Percentiles rank a stretch among this genome's conserved stretches.
These are phyloP conservation scores for Pseudonaja textilis DNA, from an alignment of 2,113 vertebrate genomes.

Conservation along the genomic window DNA sequence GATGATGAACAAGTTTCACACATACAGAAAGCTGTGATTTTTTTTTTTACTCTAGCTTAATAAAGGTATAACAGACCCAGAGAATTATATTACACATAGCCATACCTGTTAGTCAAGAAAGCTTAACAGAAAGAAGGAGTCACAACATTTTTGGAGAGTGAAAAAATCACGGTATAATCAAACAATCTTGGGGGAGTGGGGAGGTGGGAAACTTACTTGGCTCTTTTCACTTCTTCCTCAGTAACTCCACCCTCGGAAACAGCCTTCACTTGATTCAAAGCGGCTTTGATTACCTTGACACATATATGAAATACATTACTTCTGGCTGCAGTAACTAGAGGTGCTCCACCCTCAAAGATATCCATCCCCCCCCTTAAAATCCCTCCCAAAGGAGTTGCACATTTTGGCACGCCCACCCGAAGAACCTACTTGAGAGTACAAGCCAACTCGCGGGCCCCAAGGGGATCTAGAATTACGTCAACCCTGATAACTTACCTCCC, in stretches of 20 bases:
- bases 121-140: background rate
- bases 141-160: background rate
- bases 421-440: background rate
- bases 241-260: conserved; percentile 83
- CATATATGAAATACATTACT: conserved; percentile 13
- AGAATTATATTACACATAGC: background rate
- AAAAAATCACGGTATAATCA: background rate
- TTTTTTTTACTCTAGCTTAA: background rate
- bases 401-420: background rate
- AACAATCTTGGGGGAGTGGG: background rate
- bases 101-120: background rate
- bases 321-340: background rate
- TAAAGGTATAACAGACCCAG: background rate
- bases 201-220: conserved; percentile 81
- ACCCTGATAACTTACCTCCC: conserved; percentile 77
- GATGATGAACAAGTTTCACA: background rate
- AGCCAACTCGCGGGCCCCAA: background rate
- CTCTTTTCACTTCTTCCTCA: conserved; percentile 77
- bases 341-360: background rate
- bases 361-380: background rate
- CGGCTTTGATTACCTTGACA: conserved; percentile 86
- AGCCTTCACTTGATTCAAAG: conserved; percentile 81
- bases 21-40: background rate
- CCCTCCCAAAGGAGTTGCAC: background rate
- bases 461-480: background rate